Evolutionary conservation across 2,888 invertebrate genomes (phyloP).

Genomic region (Elmis aenea): DNA sequence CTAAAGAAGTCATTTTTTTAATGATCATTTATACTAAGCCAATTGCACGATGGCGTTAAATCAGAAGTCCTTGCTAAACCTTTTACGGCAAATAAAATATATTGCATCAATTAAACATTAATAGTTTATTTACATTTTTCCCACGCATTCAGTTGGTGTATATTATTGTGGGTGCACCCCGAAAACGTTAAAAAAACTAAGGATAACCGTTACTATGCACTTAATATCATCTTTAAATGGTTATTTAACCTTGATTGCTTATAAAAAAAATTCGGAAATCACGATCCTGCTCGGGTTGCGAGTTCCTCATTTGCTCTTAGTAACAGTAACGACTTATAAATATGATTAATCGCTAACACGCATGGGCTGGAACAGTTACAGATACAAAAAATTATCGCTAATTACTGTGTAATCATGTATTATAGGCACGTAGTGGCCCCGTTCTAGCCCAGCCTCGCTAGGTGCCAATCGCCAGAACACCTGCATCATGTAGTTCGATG

Average conservation of each 20-base stretch:
- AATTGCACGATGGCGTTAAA: no score
- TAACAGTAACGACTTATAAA: conserved; percentile 6
- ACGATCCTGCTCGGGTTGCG: conserved; percentile 20
- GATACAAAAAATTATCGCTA: conserved; percentile 29
- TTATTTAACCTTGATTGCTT: conserved; percentile 3
- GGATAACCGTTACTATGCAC: no score
- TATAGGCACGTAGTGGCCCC: conserved; percentile 33
- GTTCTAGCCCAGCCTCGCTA: conserved; percentile 24
- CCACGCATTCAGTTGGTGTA: no score
- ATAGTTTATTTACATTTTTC: no score
- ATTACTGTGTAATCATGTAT: conserved; percentile 33
- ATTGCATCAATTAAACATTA: no score
- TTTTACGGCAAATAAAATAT: no score
- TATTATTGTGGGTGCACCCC: no score
- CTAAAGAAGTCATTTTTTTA: no score
- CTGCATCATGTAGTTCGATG: conserved; percentile 21
- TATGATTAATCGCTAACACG: conserved; percentile 32
- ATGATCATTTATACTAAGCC: no score
- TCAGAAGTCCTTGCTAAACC: no score
- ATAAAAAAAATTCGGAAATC: conserved; percentile 25
- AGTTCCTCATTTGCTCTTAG: conserved; percentile 4
- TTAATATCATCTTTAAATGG: conserved; percentile 2
- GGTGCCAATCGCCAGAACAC: conserved; percentile 27
- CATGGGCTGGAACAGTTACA: conserved; percentile 26
- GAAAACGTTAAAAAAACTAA: no score